Evolutionary conservation across 2,888 invertebrate genomes (phyloP).

Genomic region (Cantharis rufa): DNA sequence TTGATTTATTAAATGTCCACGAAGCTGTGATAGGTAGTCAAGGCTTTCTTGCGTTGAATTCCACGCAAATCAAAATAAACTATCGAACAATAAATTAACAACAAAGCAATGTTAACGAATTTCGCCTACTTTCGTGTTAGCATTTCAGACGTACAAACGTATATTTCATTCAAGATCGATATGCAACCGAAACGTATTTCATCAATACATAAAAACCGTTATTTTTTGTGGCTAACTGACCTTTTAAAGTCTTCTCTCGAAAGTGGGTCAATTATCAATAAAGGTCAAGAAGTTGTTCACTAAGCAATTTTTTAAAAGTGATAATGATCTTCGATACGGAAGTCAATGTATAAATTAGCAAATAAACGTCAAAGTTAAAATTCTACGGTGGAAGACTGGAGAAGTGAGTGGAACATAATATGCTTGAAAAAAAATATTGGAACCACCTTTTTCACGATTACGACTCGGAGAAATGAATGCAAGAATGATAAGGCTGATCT

Average conservation of each 20-base stretch:
- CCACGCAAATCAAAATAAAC: background rate
- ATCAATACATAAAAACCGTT: background rate
- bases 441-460: background rate
- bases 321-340: background rate
- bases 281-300: background rate
- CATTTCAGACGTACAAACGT: background rate
- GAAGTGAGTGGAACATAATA: too few species aligned
- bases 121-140: background rate
- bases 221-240: background rate
- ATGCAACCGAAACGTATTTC: background rate
- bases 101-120: background rate
- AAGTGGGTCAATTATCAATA: background rate
- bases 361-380: background rate
- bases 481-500: background rate
- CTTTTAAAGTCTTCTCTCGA: background rate
- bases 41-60: background rate
- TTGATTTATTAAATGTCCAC: background rate
- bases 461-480: background rate
- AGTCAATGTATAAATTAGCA: background rate
- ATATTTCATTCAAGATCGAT: background rate
- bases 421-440: background rate
- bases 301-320: background rate
- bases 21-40: background rate
- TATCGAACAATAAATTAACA: background rate
- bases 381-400: background rate